Conservation (phyloP, 2,888 invertebrate species). For the Lasioglossum vierecki region DNA sequence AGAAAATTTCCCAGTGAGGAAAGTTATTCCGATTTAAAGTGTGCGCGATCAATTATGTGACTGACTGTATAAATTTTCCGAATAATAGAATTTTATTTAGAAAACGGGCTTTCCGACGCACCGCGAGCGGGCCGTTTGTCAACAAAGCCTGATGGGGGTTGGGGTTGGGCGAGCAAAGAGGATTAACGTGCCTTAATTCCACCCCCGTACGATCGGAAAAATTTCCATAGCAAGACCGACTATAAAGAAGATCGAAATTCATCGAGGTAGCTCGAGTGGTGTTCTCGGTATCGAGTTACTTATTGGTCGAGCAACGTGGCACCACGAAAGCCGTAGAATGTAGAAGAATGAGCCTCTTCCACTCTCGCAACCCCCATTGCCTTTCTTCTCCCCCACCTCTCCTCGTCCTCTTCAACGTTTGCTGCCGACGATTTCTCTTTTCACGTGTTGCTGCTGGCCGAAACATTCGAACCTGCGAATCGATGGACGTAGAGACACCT, state of each 20-base stretch:
- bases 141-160: background rate
- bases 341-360: background rate
- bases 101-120: background rate
- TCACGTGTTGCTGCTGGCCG: background rate
- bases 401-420: background rate
- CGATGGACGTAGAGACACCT: background rate
- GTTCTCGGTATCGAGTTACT: conserved; percentile 58
- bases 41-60: too few relatives aligned
- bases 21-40: too few relatives aligned
- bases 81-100: background rate
- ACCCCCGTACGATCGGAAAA: conserved; percentile 35
- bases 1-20: background rate
- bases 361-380: background rate
- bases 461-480: background rate
- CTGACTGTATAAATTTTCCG: too few relatives aligned
- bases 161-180: conserved; percentile 7
- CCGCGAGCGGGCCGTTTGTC: background rate
- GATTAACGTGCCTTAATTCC: conserved; percentile 31
- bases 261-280: conserved; percentile 41
- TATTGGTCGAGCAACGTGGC: conserved; percentile 48
- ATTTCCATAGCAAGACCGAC: conserved; percentile 53
- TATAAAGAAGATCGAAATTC: conserved; percentile 61
- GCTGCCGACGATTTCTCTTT: background rate
- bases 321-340: background rate
- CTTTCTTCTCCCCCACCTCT: background rate